These are phyloP conservation scores for Sarcophaga carnaria DNA, from an alignment of 2,888 invertebrate genomes.

Conservation along the genomic window DNA sequence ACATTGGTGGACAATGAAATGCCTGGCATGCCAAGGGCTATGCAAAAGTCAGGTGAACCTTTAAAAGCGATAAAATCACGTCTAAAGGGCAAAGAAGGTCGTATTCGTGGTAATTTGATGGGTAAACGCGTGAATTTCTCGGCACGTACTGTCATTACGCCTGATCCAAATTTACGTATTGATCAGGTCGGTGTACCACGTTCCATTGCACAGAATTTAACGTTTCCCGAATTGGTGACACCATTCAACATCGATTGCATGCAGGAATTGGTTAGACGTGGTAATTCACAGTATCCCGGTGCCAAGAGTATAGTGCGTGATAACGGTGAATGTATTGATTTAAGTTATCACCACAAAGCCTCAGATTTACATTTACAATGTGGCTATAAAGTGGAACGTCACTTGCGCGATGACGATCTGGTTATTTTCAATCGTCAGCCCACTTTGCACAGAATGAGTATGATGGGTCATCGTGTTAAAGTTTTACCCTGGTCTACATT, in stretches of 20 bases:
- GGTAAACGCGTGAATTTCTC: slow-evolving; percentile 99
- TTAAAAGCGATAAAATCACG: slow-evolving; percentile 98
- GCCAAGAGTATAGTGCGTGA: slow-evolving; percentile 99
- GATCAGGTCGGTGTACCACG: slow-evolving; percentile 99
- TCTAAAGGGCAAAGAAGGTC: slow-evolving; percentile 98
- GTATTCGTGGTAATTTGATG: slow-evolving; percentile 99
- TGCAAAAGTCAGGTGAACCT: slow-evolving; percentile 99
- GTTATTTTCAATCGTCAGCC: slow-evolving; percentile 99
- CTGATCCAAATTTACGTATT: slow-evolving; percentile 96
- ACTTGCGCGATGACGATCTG: slow-evolving; percentile 98
- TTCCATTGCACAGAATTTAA: slow-evolving; percentile 99
- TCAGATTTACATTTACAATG: slow-evolving; percentile 98
- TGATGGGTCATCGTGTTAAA: slow-evolving; percentile 99
- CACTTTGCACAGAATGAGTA: slow-evolving; percentile 99
- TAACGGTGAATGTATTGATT: slow-evolving; percentile 98
- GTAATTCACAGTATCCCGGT: slow-evolving; percentile 99
- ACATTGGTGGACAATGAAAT: slow-evolving; percentile 99
- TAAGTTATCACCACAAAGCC: slow-evolving; percentile 98
- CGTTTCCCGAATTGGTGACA: slow-evolving; percentile 99
- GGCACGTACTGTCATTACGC: slow-evolving; percentile 98
- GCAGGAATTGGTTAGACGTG: slow-evolving; percentile 94
- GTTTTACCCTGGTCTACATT: slow-evolving; percentile 99
- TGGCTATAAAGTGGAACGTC: slow-evolving; percentile 97
- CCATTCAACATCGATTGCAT: slow-evolving; percentile 98
- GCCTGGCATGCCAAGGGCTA: slow-evolving; percentile 98